phyloP scores from a whole-genome alignment of 2,113 vertebrate genomes.

The Empidonax traillii region DNA sequence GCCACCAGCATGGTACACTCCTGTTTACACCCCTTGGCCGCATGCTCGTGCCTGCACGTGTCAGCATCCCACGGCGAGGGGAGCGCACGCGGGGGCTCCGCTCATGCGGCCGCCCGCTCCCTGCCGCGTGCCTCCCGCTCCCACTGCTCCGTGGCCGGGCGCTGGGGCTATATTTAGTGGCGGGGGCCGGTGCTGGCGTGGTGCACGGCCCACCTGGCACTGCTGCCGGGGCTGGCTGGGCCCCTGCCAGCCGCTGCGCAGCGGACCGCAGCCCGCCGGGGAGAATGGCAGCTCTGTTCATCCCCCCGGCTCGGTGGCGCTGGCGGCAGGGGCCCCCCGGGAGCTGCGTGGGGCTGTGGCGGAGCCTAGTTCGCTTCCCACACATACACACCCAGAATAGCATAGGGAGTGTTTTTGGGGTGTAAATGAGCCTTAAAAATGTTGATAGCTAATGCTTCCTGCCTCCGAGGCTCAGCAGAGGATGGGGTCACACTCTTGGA shows the following conservation, averaged over 20 bases:
- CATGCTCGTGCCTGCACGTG: not conserved
- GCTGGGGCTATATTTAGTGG: slow-evolving; percentile 2
- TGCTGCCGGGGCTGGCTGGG: not conserved
- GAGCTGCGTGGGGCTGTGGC: not conserved
- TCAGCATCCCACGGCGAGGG: not conserved
- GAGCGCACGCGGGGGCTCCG: not conserved
- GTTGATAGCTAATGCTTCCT: not conserved
- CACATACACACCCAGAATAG: not conserved
- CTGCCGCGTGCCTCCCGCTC: not conserved
- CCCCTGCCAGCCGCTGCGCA: not conserved
- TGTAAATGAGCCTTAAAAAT: not conserved
- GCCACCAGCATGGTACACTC: accelerated
- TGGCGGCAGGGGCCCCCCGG: not conserved
- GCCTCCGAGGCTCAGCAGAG: accelerated
- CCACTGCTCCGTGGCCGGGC: accelerated
- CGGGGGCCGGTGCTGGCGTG: not conserved
- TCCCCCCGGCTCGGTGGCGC: not conserved
- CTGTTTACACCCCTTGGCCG: not conserved
- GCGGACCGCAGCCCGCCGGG: not conserved
- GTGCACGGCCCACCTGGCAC: slow-evolving; percentile 8
- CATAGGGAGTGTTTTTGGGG: not conserved
- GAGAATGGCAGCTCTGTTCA: slow-evolving; percentile 39
- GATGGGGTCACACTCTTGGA: accelerated
- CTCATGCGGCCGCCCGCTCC: not conserved
- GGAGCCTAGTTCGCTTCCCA: not conserved